Conservation (phyloP, 2,113 vertebrate genomes). For the Eptesicus fuscus region DNA sequence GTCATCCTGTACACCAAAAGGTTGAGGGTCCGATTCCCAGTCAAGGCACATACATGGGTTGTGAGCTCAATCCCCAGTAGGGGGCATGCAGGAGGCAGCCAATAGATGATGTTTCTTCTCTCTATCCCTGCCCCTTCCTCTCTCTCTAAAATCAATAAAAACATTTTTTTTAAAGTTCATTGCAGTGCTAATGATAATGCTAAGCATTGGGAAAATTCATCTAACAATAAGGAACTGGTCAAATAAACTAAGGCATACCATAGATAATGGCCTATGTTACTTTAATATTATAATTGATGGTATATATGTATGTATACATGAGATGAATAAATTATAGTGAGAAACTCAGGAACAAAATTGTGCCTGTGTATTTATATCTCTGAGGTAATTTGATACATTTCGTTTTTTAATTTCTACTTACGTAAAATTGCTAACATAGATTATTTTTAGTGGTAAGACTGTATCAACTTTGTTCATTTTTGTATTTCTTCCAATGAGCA, state of each 20-base stretch:
- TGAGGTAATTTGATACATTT: neutral
- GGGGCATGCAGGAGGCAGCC: neutral
- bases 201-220: neutral
- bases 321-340: neutral
- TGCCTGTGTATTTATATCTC: neutral
- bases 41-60: neutral
- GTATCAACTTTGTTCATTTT: neutral
- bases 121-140: no score
- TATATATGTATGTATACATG: neutral
- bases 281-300: neutral
- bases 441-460: neutral
- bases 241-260: constrained; percentile 27
- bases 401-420: neutral
- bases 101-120: no score
- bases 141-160: no score
- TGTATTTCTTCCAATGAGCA: neutral
- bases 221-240: neutral
- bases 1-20: neutral
- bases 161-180: neutral
- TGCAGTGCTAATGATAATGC: neutral
- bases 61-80: neutral
- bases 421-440: neutral
- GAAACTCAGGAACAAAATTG: neutral
- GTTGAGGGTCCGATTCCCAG: neutral
- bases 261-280: neutral